Evolutionary conservation across 2,888 invertebrate genomes (phyloP).

Genomic region (Apodemia hepburni): DNA sequence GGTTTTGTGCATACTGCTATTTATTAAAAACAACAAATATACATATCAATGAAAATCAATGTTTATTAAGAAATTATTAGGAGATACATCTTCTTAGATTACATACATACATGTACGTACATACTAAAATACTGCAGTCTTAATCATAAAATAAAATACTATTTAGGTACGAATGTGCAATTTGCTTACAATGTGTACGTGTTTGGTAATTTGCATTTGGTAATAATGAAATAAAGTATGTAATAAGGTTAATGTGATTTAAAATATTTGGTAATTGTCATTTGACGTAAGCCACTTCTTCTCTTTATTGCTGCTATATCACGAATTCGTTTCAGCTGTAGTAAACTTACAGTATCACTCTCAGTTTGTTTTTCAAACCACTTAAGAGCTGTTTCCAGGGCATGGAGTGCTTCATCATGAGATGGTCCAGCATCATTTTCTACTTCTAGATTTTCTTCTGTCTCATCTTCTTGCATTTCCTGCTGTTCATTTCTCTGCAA

Average conservation of each 20-base stretch:
- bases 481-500: constrained; percentile 19
- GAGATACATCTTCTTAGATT: constrained; percentile 17
- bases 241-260: constrained; percentile 10
- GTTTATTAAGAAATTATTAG: constrained; percentile 18
- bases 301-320: constrained; percentile 25
- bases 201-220: constrained; percentile 14
- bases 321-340: constrained; percentile 31
- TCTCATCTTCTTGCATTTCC: constrained; percentile 27
- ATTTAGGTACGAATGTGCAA: constrained; percentile 15
- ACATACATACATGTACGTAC: constrained; percentile 4
- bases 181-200: constrained; percentile 15
- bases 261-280: constrained; percentile 19
- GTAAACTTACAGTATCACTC: constrained; percentile 30
- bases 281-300: constrained; percentile 23
- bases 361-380: constrained; percentile 32
- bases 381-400: constrained; percentile 32
- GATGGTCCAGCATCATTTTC: constrained; percentile 27
- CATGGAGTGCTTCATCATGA: constrained; percentile 31
- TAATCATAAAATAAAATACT: not conserved
- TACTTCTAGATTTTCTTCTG: constrained; percentile 25
- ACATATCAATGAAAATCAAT: constrained; percentile 12
- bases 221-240: constrained; percentile 8
- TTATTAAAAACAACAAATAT: constrained; percentile 15
- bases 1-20: constrained; percentile 16
- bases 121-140: no score